Base-by-base conservation (phyloP, 2,888 invertebrate species). In the Lepidonotus clava region DNA sequence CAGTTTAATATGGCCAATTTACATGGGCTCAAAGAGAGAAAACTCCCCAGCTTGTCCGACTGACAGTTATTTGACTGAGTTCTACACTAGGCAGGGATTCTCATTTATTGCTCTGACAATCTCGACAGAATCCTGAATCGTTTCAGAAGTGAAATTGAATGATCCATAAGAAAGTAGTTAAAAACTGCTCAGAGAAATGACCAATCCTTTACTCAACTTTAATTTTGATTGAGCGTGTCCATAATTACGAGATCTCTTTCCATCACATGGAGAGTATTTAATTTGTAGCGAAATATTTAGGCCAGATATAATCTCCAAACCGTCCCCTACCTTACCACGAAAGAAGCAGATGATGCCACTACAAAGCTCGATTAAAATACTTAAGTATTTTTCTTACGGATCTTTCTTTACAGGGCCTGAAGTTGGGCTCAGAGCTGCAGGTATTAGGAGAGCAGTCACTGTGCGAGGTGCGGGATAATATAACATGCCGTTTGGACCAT, bases 401-500 rank as follows among this genome's bases (percentile, higher is more conserved):
- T 40, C 76, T 38, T 83, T 51, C 34, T 21, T 89, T 87, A 34
- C 88, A 91, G 90, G 77, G 89, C 21, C 40, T 87, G 41, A 87
- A 6, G 6, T 4, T 92, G 11, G 92, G 92, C 28, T 96, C 95
- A 90, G 96, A 96, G 89, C 95, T 96, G 88, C 93, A 95, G 18
- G 95, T 96, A 0, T 94, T 96, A n/a, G 96, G 97, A 0, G 94
- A 95, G 28, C 96, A 97, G 92, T 95, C 95, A 36, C 95, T 98
- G 89, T 95, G 95, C n/a, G 96, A 96, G 77, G 94, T 98, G 56
- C 95, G 97, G 1, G 97, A 97, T 92, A 95, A 96, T 90, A 96
- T 98, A 89, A 94, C 95, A 28, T 98, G 98, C 93, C 93, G 96
- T 83, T 96, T 96, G 89, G 97, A 98, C 93, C 91, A 93, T 34